Base-by-base conservation (phyloP, 2,113 vertebrate genomes). In the Pelodiscus sinensis region DNA sequence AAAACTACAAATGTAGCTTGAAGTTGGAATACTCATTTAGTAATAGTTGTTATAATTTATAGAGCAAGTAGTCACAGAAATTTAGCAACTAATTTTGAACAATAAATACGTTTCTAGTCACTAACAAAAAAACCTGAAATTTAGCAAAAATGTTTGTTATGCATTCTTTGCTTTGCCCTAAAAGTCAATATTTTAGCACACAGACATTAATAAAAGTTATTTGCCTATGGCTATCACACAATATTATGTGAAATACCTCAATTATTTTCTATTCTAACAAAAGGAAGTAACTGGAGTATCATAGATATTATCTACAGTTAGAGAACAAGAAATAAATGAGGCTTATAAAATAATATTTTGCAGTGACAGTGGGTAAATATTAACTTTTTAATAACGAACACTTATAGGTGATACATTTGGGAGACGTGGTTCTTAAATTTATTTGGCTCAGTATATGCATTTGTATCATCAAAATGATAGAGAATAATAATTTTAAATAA, bases 291-390 rank as follows among this genome's bases (percentile, higher is more conserved):
- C 52, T 54, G 52, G 14, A 54, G 52, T 54, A 54, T 54, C 52
- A 10, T 54, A 54, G 52, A 54, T 54, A 54, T 54, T 54, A 54
- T 54, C 52, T 54, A 54, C 52, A 54, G 52, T 54, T 14, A 54
- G 57, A 54, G 57, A 3, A 16, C 5, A 15, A 5, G 79, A 27
- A 56, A 14, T 57, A 85, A 51, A 55, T 86, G 35, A 78, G 5
- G 22, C 25, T 19, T 55, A 58, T 90, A 73, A 92, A 92, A 73
- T 15, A 91, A 29, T 19, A 87, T 29, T 62, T 8, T 15, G 24
- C 86, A 19, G 18, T 75, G 79, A 82, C 2, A 82, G 71, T n/a
- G 56, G 75, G 56, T 82, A 6, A 29, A 1, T 62, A 71, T 44
- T 77, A 83, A 77, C 5, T 58, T 92, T 65, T 52, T 79, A 22